phyloP scores from a whole-genome alignment of 2,888 invertebrate genomes.

The Axea sp. region DNA sequence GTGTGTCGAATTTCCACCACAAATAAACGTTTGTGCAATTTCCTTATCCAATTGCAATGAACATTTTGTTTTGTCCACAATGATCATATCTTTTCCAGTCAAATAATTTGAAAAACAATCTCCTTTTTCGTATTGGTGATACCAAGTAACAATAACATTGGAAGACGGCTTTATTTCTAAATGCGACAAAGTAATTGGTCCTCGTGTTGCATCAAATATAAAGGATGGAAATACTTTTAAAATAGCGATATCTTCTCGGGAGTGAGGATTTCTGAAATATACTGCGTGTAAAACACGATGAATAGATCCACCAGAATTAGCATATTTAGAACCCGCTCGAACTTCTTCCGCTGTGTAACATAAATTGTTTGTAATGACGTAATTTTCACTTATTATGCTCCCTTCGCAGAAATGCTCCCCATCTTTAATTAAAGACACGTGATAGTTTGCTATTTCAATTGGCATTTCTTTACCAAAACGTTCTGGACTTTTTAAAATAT shows the following conservation, averaged over 20 bases:
- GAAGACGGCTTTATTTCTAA: neutral
- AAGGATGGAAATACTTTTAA: slow-evolving; percentile 18
- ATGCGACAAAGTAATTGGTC: neutral
- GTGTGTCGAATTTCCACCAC: slow-evolving; percentile 8
- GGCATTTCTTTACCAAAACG: neutral
- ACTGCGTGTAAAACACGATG: slow-evolving; percentile 2
- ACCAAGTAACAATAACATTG: slow-evolving; percentile 15
- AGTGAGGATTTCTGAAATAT: neutral
- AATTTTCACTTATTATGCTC: slow-evolving; percentile 16
- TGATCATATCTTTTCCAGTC: slow-evolving; percentile 15
- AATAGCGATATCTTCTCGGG: slow-evolving; percentile 18
- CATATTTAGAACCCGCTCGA: slow-evolving; percentile 11
- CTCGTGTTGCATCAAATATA: slow-evolving; percentile 6
- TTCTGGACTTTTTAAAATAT: no score
- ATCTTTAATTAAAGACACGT: slow-evolving; percentile 9
- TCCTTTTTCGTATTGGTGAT: neutral
- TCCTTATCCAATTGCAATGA: neutral
- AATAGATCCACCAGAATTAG: slow-evolving; percentile 21
- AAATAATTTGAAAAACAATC: neutral
- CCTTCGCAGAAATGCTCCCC: slow-evolving; percentile 18
- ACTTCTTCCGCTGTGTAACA: slow-evolving; percentile 10
- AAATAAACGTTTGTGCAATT: neutral
- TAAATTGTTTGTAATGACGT: slow-evolving; percentile 11
- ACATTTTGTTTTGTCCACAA: neutral
- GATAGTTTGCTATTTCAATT: neutral